A percentile compares a stretch with the other conserved stretches of the same genome.
These are phyloP conservation scores for Drosophila macrothrix DNA, from an alignment of 2,888 invertebrate species.

Conservation along the genomic window DNA sequence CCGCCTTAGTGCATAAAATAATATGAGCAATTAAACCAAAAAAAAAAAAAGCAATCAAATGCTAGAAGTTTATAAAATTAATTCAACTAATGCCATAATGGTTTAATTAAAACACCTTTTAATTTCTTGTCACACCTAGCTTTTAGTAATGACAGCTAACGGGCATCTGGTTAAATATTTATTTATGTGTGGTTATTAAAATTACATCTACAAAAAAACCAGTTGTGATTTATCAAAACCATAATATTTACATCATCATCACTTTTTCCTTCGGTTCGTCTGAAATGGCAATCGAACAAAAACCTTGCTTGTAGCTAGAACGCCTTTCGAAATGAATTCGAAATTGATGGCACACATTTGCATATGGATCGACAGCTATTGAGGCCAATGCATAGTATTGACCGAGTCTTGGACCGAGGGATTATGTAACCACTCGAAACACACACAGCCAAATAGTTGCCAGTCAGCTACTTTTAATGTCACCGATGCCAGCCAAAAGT, in stretches of 20 bases:
- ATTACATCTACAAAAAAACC: background rate
- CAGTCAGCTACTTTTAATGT: constrained; percentile 60
- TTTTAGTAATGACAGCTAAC: background rate
- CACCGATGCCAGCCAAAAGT: constrained; percentile 31
- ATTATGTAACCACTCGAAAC: constrained; percentile 63
- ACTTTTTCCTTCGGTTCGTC: constrained; percentile 20
- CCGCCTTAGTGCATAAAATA: background rate
- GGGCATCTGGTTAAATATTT: background rate
- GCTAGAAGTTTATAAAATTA: background rate
- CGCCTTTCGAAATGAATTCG: constrained; percentile 61
- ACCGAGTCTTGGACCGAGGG: constrained; percentile 51
- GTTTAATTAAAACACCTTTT: background rate
- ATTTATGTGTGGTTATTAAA: background rate
- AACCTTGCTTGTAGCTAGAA: constrained; percentile 55
- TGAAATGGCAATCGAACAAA: constrained; percentile 40
- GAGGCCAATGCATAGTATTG: constrained; percentile 76
- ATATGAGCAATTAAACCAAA: background rate
- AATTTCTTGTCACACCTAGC: background rate
- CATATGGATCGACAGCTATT: constrained; percentile 64
- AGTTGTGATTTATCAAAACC: constrained; percentile 14
- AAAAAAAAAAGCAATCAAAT: background rate
- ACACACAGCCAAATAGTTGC: constrained; percentile 55
- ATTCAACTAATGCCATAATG: background rate
- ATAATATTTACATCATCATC: constrained; percentile 27
- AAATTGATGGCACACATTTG: constrained; percentile 65